Conservation (phyloP, 2,113 vertebrate genomes). For the Lagopus muta region DNA sequence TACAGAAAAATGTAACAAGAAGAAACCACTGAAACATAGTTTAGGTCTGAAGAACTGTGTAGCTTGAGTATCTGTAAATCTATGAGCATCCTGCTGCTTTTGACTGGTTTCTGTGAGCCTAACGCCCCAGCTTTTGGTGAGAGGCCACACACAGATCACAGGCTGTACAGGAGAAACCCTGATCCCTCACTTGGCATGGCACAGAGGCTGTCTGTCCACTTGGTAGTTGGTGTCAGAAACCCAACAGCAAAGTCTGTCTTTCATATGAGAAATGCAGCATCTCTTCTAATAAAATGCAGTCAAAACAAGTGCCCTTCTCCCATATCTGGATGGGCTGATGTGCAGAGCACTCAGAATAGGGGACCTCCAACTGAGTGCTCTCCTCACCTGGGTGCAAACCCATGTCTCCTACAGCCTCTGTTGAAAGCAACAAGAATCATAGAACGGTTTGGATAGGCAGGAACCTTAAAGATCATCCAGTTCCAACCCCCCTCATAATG, state of each 20-base stretch:
- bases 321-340: not conserved
- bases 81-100: conserved; percentile 30
- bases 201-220: not conserved
- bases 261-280: not conserved
- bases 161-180: not conserved
- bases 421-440: not conserved
- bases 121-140: conserved; percentile 15
- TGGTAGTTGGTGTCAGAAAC: not conserved
- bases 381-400: not conserved
- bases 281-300: not conserved
- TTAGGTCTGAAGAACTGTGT: conserved; percentile 58
- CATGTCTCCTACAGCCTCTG: not conserved
- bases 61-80: conserved; percentile 58
- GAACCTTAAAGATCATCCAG: not conserved
- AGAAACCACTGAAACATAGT: conserved; percentile 61
- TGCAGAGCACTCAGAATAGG: not conserved
- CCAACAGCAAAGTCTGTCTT: not conserved
- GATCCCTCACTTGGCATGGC: not conserved
- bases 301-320: not conserved
- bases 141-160: conserved; percentile 55
- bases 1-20: conserved; percentile 50
- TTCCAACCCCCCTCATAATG: not conserved
- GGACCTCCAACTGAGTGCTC: not conserved
- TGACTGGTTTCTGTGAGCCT: conserved; percentile 25
- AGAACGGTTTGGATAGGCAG: not conserved